These are phyloP conservation scores for Acrossocheilus wenchowensis DNA, from an alignment of 2,797 vertebrate species.

Conservation along the genomic window DNA sequence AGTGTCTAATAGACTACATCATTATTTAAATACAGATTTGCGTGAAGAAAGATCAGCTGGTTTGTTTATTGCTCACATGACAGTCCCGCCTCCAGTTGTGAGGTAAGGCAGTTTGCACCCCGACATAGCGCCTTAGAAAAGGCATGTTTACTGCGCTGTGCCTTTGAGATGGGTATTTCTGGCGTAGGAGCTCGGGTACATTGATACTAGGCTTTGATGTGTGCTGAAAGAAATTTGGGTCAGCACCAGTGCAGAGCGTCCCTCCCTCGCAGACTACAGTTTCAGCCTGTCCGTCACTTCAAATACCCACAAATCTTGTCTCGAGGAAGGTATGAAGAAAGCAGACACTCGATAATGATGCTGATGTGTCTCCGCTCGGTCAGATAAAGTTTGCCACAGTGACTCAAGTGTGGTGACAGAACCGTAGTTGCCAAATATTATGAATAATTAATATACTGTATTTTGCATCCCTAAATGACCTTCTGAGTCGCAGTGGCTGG, in stretches of 20 bases:
- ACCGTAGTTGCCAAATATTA: not conserved
- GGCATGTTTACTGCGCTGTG: conserved; percentile 35
- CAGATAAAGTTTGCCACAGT: conserved; percentile 1
- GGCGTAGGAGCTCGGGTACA: conserved; percentile 25
- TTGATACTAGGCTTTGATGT: conserved; percentile 46
- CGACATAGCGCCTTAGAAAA: conserved; percentile 52
- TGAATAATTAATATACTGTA: not conserved
- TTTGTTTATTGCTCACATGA: conserved; percentile 28
- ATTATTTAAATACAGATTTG: conserved; percentile 12
- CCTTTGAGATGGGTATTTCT: conserved; percentile 50
- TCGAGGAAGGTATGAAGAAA: conserved; percentile 8
- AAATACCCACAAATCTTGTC: conserved; percentile 25
- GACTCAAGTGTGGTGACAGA: not conserved
- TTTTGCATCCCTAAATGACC: not conserved
- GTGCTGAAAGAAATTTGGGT: conserved; percentile 33
- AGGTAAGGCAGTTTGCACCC: conserved; percentile 42
- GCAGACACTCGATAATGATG: conserved; percentile 2
- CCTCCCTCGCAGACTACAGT: conserved; percentile 12
- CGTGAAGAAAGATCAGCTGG: conserved; percentile 20
- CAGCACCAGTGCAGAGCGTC: not conserved
- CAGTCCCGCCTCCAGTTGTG: not conserved
- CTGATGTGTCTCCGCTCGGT: not conserved
- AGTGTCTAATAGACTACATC: not conserved
- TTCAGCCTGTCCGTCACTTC: conserved; percentile 13
- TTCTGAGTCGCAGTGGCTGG: not conserved